Evolutionary conservation across 1,140 invertebrate species (phyloP).

Genomic region (Hormaphis cornu): DNA sequence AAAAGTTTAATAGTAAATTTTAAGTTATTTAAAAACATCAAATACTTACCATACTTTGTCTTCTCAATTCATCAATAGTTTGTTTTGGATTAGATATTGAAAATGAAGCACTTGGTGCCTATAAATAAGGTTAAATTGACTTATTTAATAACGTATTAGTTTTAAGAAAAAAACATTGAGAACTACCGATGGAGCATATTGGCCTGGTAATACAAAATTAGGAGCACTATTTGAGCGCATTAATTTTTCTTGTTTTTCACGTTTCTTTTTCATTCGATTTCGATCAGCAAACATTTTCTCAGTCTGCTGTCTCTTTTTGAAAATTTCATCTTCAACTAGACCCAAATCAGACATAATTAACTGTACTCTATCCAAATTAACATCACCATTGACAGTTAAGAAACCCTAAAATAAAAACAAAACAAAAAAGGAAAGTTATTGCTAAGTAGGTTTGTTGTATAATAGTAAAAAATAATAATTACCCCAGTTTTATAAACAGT

Average conservation of each 20-base stretch:
- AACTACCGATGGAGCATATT: conserved; percentile 32
- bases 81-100: conserved; percentile 21
- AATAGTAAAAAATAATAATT: conserved; percentile 33
- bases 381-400: conserved; percentile 88
- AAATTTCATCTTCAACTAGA: conserved; percentile 94
- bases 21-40: not conserved
- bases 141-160: not conserved
- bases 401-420: conserved; percentile 60
- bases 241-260: conserved; percentile 40
- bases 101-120: conserved; percentile 13
- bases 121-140: not conserved
- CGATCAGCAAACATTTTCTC: conserved; percentile 72
- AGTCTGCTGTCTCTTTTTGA: conserved; percentile 77
- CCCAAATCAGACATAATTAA: conserved; percentile 90
- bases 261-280: conserved; percentile 58
- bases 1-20: not conserved
- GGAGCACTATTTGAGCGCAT: conserved; percentile 14
- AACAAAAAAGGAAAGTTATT: not conserved
- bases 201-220: conserved; percentile 16
- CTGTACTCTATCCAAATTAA: conserved; percentile 85
- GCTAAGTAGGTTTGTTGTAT: not conserved
- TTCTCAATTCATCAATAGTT: conserved; percentile 12
- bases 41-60: conserved; percentile 23
- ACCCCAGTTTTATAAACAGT: conserved; percentile 85
- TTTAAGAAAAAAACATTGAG: not conserved